Conservation (phyloP, 2,113 vertebrate species). For the Raja brachyura region DNA sequence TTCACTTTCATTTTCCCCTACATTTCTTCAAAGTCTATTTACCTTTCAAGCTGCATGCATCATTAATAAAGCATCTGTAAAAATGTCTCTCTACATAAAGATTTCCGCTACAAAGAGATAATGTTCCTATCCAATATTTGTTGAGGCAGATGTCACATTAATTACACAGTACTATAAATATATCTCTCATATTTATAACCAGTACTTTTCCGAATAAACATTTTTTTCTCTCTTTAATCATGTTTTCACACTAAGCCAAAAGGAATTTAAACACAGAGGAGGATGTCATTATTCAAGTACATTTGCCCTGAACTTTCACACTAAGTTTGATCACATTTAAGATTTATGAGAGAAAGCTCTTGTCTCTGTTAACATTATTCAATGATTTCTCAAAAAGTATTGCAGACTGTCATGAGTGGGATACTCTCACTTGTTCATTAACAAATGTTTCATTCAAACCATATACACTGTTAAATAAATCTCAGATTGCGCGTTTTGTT, state of each 20-base stretch:
- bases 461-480: too few relatives aligned
- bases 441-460: not conserved
- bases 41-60: constrained; percentile 14
- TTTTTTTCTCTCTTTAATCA: not conserved
- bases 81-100: constrained; percentile 31
- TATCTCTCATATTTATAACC: constrained; percentile 23
- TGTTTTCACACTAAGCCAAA: constrained; percentile 13
- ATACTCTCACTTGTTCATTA: too few relatives aligned
- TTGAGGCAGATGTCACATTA: constrained; percentile 1
- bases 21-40: constrained; percentile 13
- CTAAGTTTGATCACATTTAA: not conserved
- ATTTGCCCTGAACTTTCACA: constrained; percentile 9
- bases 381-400: constrained; percentile 9
- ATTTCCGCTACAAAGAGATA: constrained; percentile 10
- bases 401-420: not conserved
- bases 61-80: constrained; percentile 35
- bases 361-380: not conserved
- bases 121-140: not conserved
- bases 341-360: not conserved
- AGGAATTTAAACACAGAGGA: constrained; percentile 9
- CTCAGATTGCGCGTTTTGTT: not conserved
- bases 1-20: constrained; percentile 13
- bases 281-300: constrained; percentile 14
- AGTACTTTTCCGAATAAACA: constrained; percentile 17
- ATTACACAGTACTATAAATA: not conserved